Evolutionary conservation across 1,140 invertebrate species (phyloP).

Genomic region (Drosophila malerkotliana): DNA sequence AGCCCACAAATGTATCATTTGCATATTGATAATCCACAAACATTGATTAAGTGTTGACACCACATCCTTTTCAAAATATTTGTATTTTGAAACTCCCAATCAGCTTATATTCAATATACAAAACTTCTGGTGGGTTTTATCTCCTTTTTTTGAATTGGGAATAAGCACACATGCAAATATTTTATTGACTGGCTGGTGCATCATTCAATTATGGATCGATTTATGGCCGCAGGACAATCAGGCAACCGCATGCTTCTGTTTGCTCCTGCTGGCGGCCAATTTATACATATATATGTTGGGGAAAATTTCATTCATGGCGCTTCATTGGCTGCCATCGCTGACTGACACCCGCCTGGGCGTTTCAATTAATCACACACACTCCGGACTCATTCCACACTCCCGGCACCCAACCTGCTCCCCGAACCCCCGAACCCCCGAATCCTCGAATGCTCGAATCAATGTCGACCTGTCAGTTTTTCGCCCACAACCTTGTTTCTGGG

Average conservation of each 20-base stretch:
- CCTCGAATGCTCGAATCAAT: slow-evolving; percentile 36
- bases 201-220: slow-evolving; percentile 72
- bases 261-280: slow-evolving; percentile 2
- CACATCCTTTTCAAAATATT: too few species aligned
- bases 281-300: slow-evolving; percentile 25
- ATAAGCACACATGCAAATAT: neutral
- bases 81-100: too few species aligned
- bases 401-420: neutral
- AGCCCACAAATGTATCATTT: too few species aligned
- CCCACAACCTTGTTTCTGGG: neutral
- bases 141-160: neutral
- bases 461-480: slow-evolving; percentile 31
- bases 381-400: neutral
- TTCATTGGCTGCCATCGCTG: slow-evolving; percentile 58
- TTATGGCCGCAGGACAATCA: slow-evolving; percentile 34
- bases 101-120: neutral
- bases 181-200: neutral
- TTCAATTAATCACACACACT: slow-evolving; percentile 65
- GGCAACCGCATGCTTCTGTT: slow-evolving; percentile 29
- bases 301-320: slow-evolving; percentile 53
- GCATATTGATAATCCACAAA: too few species aligned
- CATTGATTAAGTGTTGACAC: too few species aligned
- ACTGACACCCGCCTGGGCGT: slow-evolving; percentile 56
- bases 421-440: neutral
- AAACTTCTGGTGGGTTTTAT: neutral